Evolutionary conservation across 2,888 invertebrate genomes (phyloP).

Genomic region (Loripinus fragilis): DNA sequence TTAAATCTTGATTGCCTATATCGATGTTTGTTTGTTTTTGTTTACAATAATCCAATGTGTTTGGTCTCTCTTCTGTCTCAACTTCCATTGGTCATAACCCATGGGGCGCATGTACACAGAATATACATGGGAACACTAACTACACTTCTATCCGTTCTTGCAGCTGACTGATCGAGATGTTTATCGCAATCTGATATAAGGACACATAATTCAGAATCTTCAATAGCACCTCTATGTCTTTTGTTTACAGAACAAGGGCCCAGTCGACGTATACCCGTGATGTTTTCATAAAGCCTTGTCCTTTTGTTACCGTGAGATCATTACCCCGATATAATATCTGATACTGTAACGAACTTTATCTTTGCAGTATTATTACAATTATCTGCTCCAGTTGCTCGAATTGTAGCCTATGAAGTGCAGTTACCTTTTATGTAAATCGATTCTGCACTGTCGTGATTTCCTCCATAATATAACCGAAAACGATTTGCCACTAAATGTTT

Average conservation of each 20-base stretch:
- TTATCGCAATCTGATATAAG: neutral
- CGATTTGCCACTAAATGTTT: conserved; percentile 13
- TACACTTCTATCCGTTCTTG: neutral
- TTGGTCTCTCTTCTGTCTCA: neutral
- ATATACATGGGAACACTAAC: neutral
- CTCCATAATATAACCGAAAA: neutral
- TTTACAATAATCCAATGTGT: conserved; percentile 11
- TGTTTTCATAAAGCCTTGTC: neutral
- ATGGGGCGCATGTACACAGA: neutral
- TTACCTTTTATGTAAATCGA: neutral
- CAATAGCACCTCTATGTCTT: conserved; percentile 3
- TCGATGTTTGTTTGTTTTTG: conserved; percentile 20
- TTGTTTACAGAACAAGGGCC: neutral
- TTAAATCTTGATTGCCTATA: conserved; percentile 1
- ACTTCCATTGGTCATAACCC: conserved; percentile 9
- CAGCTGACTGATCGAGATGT: conserved; percentile 10
- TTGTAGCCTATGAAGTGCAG: neutral
- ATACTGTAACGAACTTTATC: neutral
- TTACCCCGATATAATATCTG: neutral
- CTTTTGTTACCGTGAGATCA: neutral
- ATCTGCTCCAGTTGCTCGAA: neutral
- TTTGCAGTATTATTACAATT: conserved; percentile 11
- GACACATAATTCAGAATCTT: neutral
- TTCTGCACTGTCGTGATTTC: neutral
- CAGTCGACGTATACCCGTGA: neutral